A percentile compares a stretch with the other conserved stretches of the same genome.
phyloP scores from a whole-genome alignment of 1,140 invertebrate species.

The Anastrepha ludens region DNA sequence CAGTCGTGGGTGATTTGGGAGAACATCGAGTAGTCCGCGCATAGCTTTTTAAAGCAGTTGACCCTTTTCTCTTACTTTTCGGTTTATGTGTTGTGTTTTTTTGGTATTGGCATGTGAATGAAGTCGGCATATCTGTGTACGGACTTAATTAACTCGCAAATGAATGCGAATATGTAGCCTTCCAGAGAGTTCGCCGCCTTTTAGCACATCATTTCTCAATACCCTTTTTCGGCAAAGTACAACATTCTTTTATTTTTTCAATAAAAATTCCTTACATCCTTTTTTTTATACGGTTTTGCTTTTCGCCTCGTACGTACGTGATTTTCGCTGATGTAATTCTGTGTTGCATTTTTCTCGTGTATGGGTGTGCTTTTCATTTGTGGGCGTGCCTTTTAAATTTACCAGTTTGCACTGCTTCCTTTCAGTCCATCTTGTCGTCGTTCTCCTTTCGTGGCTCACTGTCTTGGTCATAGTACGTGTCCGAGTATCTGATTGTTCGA shows the following conservation, averaged over 20 bases:
- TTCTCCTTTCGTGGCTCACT: neutral
- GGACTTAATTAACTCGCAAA: constrained; percentile 32
- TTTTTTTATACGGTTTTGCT: neutral
- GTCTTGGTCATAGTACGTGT: constrained; percentile 37
- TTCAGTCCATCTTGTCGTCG: neutral
- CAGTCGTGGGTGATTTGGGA: neutral
- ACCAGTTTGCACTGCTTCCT: neutral
- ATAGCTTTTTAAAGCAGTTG: neutral
- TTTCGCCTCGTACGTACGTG: constrained; percentile 15
- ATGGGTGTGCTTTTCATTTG: neutral
- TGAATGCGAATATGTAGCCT: constrained; percentile 10
- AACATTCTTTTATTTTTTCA: constrained; percentile 17
- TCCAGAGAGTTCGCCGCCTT: neutral
- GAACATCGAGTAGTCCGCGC: neutral
- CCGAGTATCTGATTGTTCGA: constrained; percentile 40
- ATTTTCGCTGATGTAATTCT: neutral
- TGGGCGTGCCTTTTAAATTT: constrained; percentile 38
- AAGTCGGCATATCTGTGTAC: neutral
- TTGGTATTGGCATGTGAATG: neutral
- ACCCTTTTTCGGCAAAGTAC: constrained; percentile 10
- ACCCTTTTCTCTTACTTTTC: neutral
- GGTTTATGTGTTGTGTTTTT: neutral
- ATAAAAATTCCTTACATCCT: constrained; percentile 12
- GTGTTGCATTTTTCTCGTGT: neutral
- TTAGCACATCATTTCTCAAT: neutral